Conservation (phyloP, 2,888 invertebrate species). For the Limnephilus rhombicus region DNA sequence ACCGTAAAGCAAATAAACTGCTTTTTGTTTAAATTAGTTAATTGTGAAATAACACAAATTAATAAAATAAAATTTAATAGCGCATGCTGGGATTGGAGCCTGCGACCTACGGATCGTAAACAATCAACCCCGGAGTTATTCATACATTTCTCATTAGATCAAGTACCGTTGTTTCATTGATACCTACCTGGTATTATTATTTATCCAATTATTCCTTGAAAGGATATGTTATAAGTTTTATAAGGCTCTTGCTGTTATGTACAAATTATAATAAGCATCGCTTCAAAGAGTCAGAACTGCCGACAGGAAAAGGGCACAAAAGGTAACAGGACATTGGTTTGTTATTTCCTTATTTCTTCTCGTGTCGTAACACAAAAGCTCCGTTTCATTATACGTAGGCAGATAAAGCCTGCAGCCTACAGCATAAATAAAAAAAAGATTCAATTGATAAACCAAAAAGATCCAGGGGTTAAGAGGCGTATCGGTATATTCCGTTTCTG, state of each 20-base stretch:
- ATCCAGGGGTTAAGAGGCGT: not conserved
- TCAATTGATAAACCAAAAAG: not conserved
- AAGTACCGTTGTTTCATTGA: no score
- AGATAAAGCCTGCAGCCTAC: not conserved
- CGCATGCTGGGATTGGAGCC: no score
- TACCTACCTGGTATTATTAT: not conserved
- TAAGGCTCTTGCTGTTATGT: not conserved
- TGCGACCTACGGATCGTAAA: no score
- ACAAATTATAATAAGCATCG: not conserved
- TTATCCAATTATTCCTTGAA: not conserved
- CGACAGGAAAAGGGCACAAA: not conserved
- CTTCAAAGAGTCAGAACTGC: not conserved
- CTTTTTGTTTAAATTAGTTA: no score
- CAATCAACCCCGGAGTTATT: no score
- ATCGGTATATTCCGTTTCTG: not conserved
- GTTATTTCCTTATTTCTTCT: not conserved
- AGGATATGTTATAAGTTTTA: not conserved
- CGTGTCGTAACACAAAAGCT: not conserved
- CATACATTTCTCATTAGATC: no score
- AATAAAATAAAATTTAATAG: no score
- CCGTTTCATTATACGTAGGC: not conserved
- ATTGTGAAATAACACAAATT: no score
- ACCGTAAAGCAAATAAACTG: no score
- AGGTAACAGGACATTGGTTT: not conserved
- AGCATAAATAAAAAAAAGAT: not conserved